phyloP scores from a whole-genome alignment of 2,113 vertebrate species.

The Tylochromis polylepis region DNA sequence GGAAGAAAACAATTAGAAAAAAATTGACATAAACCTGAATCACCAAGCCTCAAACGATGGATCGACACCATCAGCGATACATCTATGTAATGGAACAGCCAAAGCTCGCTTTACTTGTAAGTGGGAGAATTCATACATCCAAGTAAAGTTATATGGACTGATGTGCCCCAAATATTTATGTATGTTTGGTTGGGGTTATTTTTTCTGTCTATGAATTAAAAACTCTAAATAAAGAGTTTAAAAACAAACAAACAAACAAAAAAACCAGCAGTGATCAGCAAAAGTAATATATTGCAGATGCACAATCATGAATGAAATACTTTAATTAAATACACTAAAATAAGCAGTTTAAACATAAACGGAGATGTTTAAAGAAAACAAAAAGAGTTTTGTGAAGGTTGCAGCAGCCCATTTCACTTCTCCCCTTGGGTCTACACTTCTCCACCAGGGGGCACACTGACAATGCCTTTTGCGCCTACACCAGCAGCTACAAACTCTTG shows the following conservation, averaged over 20 bases:
- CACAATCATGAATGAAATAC: neutral
- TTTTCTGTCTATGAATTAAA: neutral
- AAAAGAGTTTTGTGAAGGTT: neutral
- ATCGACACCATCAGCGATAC: neutral
- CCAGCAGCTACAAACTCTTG: neutral
- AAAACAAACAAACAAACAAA: too few relatives aligned
- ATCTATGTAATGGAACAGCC: neutral
- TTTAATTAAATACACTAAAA: neutral
- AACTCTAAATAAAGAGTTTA: neutral
- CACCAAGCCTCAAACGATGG: neutral
- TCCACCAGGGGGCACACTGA: conserved; percentile 58
- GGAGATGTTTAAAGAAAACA: neutral
- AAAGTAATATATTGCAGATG: neutral
- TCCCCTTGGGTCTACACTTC: neutral
- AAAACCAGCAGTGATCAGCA: neutral
- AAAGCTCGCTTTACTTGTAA: neutral
- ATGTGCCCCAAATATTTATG: neutral
- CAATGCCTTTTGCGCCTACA: neutral
- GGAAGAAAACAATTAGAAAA: neutral
- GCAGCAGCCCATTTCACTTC: neutral
- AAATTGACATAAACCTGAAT: neutral
- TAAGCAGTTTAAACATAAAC: too few relatives aligned
- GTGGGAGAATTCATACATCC: neutral
- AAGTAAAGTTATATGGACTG: neutral
- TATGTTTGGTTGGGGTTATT: neutral